Percentiles rank a stretch among this genome's conserved stretches.
phyloP scores from a whole-genome alignment of 1,140 invertebrate species.

The Ostrea denselamellosa region DNA sequence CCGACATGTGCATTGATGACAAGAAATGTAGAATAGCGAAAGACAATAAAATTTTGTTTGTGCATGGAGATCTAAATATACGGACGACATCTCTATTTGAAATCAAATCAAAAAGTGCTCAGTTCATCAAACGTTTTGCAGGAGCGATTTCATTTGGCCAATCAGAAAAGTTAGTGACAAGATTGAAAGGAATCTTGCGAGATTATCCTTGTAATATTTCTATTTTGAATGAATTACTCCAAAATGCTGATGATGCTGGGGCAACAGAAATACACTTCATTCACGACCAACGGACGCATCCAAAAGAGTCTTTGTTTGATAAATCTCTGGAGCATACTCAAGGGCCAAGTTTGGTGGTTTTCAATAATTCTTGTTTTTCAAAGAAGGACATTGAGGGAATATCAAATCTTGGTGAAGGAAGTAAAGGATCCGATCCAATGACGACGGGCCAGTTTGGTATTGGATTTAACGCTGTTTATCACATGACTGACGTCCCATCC shows the following conservation, averaged over 20 bases:
- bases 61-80: constrained; percentile 58
- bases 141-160: constrained; percentile 68
- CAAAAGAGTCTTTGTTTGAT: constrained; percentile 60
- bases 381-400: constrained; percentile 73
- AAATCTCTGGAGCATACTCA: constrained; percentile 65
- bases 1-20: constrained; percentile 63
- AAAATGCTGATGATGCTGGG: constrained; percentile 80
- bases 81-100: constrained; percentile 60
- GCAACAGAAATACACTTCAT: constrained; percentile 76
- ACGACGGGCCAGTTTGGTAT: constrained; percentile 76
- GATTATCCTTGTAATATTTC: constrained; percentile 71
- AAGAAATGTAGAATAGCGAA: constrained; percentile 51
- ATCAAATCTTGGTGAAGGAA: constrained; percentile 71
- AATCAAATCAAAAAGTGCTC: constrained; percentile 63
- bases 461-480: constrained; percentile 77
- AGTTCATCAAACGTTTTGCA: constrained; percentile 47
- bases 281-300: constrained; percentile 65
- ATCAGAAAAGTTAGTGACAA: constrained; percentile 69
- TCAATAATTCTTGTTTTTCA: constrained; percentile 73
- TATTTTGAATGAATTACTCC: constrained; percentile 74
- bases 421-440: constrained; percentile 65
- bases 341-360: constrained; percentile 74
- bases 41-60: constrained; percentile 56
- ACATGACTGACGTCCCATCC: constrained; percentile 75
- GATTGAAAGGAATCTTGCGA: constrained; percentile 69